Conservation (phyloP, 2,113 vertebrate species). For the Melanerpes aurifrons region DNA sequence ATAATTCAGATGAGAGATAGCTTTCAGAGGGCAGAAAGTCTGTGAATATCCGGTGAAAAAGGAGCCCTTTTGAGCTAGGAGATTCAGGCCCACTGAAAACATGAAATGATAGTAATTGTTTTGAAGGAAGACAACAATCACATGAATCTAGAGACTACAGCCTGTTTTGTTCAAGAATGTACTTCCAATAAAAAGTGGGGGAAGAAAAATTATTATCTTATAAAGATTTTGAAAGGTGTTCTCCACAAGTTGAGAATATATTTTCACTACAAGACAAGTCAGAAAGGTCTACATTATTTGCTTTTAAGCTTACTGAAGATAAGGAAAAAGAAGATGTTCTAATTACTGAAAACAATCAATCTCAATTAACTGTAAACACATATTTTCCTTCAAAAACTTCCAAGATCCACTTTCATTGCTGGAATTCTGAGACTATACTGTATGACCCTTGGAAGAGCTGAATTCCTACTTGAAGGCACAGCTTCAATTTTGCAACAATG, state of each 20-base stretch:
- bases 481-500: neutral
- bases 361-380: neutral
- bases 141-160: neutral
- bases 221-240: neutral
- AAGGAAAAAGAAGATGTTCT: neutral
- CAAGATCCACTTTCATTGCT: neutral
- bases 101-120: rapidly evolving
- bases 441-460: neutral
- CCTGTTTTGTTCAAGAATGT: neutral
- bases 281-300: neutral
- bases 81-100: neutral
- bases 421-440: neutral
- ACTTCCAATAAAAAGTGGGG: neutral
- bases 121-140: neutral
- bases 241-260: neutral
- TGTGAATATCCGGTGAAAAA: neutral
- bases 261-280: neutral
- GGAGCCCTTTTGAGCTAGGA: neutral
- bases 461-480: neutral
- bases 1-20: neutral
- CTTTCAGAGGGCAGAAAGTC: neutral
- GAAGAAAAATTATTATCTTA: neutral
- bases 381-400: neutral
- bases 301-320: neutral
- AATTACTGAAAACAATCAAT: neutral